Base-by-base conservation (phyloP, 1,140 invertebrate genomes). In the Hermetia illucens region DNA sequence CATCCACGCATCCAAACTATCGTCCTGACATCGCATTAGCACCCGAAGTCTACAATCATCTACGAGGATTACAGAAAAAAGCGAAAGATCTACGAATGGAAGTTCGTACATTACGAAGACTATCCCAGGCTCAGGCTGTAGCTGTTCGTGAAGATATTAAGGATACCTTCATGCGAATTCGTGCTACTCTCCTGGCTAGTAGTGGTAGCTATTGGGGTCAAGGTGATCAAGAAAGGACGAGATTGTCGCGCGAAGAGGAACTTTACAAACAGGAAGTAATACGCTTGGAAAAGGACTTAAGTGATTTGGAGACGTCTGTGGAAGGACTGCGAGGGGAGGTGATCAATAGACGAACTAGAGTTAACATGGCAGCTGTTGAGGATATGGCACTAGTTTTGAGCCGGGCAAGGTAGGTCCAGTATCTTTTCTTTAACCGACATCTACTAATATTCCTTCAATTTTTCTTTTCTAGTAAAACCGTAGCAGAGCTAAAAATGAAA, bases 311-410 rank as follows among this genome's bases (percentile, higher is more conserved):
- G 65, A 75, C 77, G 19, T 89, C 87, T 4, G 92, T 98, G 3
- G 93, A 97, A 64, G 88, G 92, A 56, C 66, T 97, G 29, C 72
- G 91, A 36, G 84, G 84, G 29, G 93, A 95, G 61, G 92, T 96
- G 1, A 90, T 96, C 33, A 94, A 92, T 64, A 74, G 87, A 38
- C 83, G 91, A 56, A 93, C 88, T 31, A 73, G 90, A 24, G 91
- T 97, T 9, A 95, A 94, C 55, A 92, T 94, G 84, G 77, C 80
- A 1, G 92, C 96, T 56, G 91, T 98, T 2, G 93, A 98, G 58
- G 85, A 86, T 48, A 94, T 97, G 76, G 92, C 92, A 13, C 68
- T 96, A 44, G 75, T 93, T 39, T 66, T 98, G 13, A 89, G 81
- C 58, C 75, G 83, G 62, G 79, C 83, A 39, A 85, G 76, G 77